Percentiles rank a stretch among this genome's conserved stretches.
Evolutionary conservation across 2,888 invertebrate species (phyloP).

Genomic region (Autographa gamma): DNA sequence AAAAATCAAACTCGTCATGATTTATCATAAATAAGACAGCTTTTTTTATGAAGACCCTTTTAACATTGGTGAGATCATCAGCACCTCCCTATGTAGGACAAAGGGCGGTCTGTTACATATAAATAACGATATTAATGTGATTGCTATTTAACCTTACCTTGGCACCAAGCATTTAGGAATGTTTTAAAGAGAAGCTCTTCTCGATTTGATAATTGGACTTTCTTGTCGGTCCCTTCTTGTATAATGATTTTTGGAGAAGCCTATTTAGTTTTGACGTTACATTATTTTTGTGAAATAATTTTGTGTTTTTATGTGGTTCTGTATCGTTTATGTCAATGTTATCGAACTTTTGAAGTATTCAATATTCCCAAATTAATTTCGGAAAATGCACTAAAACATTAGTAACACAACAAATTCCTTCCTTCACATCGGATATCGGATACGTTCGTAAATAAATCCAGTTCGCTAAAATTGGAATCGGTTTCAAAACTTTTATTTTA

Average conservation of each 20-base stretch:
- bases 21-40: constrained; percentile 32
- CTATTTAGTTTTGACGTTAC: neutral
- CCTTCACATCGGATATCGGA: no score
- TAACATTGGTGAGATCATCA: constrained; percentile 56
- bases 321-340: neutral
- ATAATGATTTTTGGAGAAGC: neutral
- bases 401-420: no score
- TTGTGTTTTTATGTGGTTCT: neutral
- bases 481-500: constrained; percentile 21
- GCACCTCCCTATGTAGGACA: constrained; percentile 70
- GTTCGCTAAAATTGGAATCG: constrained; percentile 18
- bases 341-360: neutral
- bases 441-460: neutral
- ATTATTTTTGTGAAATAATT: constrained; percentile 1
- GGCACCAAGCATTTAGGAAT: constrained; percentile 67
- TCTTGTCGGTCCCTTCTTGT: neutral
- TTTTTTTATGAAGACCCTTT: constrained; percentile 38
- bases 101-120: constrained; percentile 73
- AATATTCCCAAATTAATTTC: neutral
- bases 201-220: neutral
- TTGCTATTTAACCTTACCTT: constrained; percentile 65
- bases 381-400: no score
- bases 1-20: constrained; percentile 15
- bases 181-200: constrained; percentile 69
- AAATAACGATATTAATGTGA: constrained; percentile 79